These are phyloP conservation scores for Balanococcus diminutus DNA, from an alignment of 2,888 invertebrate genomes.

Conservation along the genomic window DNA sequence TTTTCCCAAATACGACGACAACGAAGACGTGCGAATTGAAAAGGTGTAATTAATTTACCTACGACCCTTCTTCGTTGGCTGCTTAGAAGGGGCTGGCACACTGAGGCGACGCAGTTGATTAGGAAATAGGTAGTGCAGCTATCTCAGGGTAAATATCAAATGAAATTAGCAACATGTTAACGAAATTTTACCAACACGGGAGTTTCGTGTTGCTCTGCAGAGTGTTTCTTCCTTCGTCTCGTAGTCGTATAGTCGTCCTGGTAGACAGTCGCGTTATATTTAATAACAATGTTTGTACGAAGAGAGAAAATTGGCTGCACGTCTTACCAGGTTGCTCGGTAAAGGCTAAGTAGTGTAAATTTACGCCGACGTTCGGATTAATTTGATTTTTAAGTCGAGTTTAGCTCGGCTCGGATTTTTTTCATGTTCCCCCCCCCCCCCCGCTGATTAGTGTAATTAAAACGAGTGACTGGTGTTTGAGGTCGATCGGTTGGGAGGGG, in stretches of 20 bases:
- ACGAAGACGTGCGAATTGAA: not conserved
- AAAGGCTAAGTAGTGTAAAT: not conserved
- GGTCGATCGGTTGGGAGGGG: not conserved
- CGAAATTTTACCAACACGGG: not conserved
- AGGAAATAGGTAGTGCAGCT: not conserved
- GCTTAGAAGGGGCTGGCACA: no score
- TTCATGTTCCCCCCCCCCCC: not conserved
- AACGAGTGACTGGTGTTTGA: not conserved
- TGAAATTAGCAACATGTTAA: slow-evolving; percentile 31
- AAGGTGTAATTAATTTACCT: slow-evolving; percentile 13
- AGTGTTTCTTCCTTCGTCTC: not conserved
- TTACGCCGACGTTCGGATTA: not conserved
- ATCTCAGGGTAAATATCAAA: slow-evolving; percentile 18
- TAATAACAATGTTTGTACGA: slow-evolving; percentile 18
- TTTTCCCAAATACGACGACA: not conserved
- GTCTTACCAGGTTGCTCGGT: not conserved
- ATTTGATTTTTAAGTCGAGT: not conserved
- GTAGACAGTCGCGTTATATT: not conserved
- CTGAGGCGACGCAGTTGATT: not conserved
- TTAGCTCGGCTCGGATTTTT: not conserved
- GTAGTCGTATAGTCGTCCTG: not conserved
- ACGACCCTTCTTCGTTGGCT: not conserved
- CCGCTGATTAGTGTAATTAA: not conserved
- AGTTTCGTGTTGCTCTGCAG: not conserved
- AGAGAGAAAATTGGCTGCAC: not conserved